Evolutionary conservation across 1,140 invertebrate genomes (phyloP), one percentile per base, ranked within the genome.

Genomic region (Atta colombica): DNA sequence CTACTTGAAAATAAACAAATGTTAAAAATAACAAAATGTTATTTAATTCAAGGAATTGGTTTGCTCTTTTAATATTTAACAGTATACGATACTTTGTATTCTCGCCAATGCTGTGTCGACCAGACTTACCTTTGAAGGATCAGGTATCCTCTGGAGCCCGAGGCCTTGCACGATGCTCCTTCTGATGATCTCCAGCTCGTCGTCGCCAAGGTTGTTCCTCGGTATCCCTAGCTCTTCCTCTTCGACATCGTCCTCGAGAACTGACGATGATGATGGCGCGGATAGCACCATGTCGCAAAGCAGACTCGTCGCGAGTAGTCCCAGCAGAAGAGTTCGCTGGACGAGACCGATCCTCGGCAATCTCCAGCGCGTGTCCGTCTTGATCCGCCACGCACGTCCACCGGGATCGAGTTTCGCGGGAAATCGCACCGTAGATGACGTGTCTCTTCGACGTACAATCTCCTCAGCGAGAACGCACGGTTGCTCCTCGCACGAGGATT

Each of bases 91-190:
- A n/a, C 53, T 45, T 39, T 14, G 16, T 31, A n/a, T 58, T 58
- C n/a, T 25, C 10, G 4, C 31, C 14, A 6, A n/a, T 14, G 10
- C 14, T 18, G n/a, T 49, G 28, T 49, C 1, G 18, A 16, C 6
- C 12, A 63, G 16, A 35, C 87, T 75, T 88, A 95, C 95, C 94
- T 95, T 95, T 53, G 94, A 92, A 72, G 94, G 92, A 92, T 96
- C 95, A 51, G 95, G 95, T 92, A 95, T 94, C 90, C 93, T 94
- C 58, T 93, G 88, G 39, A 96, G 92, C 60, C 95, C 95, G 60
- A 96, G 94, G 82, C 93, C 94, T 87, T 95, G 88, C 75, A 95
- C 89, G 84, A 96, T 95, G 89, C 94, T 95, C 31, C 91, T 91
- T 65, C 94, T 93, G 88, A 96, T 94, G 82, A 91, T 92, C 77